Evolutionary conservation across 2,797 vertebrate genomes (phyloP).

Genomic region (Hyperoplus immaculatus): DNA sequence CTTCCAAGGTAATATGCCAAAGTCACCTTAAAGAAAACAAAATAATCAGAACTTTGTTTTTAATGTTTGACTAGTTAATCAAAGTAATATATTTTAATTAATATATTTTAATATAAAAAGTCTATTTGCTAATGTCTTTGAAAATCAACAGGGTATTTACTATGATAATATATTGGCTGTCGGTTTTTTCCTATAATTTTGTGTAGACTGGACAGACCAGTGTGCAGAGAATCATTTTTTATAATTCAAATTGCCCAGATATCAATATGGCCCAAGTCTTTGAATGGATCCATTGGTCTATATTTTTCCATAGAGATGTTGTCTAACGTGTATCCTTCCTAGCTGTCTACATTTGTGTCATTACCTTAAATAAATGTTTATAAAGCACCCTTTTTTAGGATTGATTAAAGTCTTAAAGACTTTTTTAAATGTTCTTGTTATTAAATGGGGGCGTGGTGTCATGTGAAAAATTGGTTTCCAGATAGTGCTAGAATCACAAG

Average conservation of each 20-base stretch:
- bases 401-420: conserved; percentile 23
- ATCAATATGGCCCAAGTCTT: conserved; percentile 54
- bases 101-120: conserved; percentile 96
- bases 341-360: conserved; percentile 54
- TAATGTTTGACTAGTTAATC: conserved; percentile 88
- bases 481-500: conserved; percentile 30
- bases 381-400: conserved; percentile 34
- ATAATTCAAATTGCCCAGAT: conserved; percentile 66
- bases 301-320: conserved; percentile 59
- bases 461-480: conserved; percentile 31
- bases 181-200: conserved; percentile 69
- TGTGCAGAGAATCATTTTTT: conserved; percentile 82
- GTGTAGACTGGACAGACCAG: conserved; percentile 73
- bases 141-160: conserved; percentile 89
- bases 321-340: conserved; percentile 50
- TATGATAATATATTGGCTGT: conserved; percentile 82
- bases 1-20: conserved; percentile 84
- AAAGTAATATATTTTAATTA: conserved; percentile 99
- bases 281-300: conserved; percentile 49
- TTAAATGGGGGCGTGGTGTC: conserved; percentile 23
- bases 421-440: conserved; percentile 37
- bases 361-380: conserved; percentile 32
- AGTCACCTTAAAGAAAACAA: conserved; percentile 82
- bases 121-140: conserved; percentile 88
- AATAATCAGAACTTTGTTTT: conserved; percentile 83